A percentile compares a stretch with the other conserved stretches of the same genome.
phyloP scores from a whole-genome alignment of 2,888 invertebrate species.

The Acronicta alni region DNA sequence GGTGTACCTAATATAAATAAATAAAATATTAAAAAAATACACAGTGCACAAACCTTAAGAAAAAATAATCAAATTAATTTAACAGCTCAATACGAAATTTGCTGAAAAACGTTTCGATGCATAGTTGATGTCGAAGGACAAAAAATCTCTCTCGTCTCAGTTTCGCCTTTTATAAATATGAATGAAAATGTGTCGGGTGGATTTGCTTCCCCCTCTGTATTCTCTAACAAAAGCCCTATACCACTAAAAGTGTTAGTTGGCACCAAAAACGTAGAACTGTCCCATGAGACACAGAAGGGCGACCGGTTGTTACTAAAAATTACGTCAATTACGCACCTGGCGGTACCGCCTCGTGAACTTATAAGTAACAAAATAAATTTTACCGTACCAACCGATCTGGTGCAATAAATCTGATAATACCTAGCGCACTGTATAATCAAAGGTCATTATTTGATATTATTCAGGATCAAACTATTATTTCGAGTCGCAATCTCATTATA shows the following conservation, averaged over 20 bases:
- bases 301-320: slow-evolving; percentile 64
- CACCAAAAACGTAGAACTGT: slow-evolving; percentile 51
- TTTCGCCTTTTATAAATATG: no score
- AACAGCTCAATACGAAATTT: no score
- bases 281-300: slow-evolving; percentile 75
- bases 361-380: slow-evolving; percentile 42
- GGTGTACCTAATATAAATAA: no score
- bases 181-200: no score
- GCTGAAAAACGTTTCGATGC: no score
- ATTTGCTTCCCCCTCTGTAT: background rate
- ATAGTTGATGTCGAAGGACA: no score
- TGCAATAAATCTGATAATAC: slow-evolving; percentile 43
- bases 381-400: slow-evolving; percentile 32
- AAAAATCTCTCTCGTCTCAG: no score
- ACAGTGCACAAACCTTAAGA: no score
- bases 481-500: slow-evolving; percentile 17
- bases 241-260: slow-evolving; percentile 8
- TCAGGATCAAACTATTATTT: slow-evolving; percentile 29
- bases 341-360: slow-evolving; percentile 55
- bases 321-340: slow-evolving; percentile 68
- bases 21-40: no score
- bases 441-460: slow-evolving; percentile 43
- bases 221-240: background rate
- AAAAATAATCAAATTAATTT: no score
- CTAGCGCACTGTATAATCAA: slow-evolving; percentile 29